These are phyloP conservation scores for Caradrina kadenii DNA, from an alignment of 2,888 invertebrate genomes.

Conservation along the genomic window DNA sequence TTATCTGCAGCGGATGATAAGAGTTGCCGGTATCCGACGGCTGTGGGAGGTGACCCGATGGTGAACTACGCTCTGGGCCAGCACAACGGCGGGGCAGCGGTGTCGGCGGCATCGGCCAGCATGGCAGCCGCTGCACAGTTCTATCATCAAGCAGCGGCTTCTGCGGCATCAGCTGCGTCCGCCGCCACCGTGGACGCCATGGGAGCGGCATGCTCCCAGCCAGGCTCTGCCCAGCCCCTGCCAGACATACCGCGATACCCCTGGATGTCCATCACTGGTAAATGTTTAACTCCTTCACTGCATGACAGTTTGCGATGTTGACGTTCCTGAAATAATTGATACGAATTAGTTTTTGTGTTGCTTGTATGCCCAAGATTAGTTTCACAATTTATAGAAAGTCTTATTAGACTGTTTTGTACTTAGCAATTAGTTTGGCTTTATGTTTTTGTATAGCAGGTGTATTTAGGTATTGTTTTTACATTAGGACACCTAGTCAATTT, in stretches of 20 bases:
- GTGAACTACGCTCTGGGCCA: slow-evolving; percentile 95
- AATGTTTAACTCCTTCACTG: slow-evolving; percentile 87
- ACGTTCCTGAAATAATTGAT: slow-evolving; percentile 63
- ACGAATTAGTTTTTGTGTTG: slow-evolving; percentile 56
- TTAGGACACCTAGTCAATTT: slow-evolving; percentile 15
- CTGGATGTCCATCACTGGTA: slow-evolving; percentile 99
- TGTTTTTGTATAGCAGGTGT: slow-evolving; percentile 26
- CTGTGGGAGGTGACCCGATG: slow-evolving; percentile 93
- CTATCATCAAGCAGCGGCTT: slow-evolving; percentile 96
- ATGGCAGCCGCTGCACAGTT: slow-evolving; percentile 95
- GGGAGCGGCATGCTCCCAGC: slow-evolving; percentile 95
- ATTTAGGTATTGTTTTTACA: slow-evolving; percentile 19
- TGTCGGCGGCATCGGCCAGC: slow-evolving; percentile 92
- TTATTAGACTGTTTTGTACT: slow-evolving; percentile 29
- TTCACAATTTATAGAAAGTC: slow-evolving; percentile 24
- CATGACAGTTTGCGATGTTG: slow-evolving; percentile 73
- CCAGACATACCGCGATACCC: slow-evolving; percentile 98
- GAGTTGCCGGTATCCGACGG: slow-evolving; percentile 95
- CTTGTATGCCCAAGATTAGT: slow-evolving; percentile 46
- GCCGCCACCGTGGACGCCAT: slow-evolving; percentile 95
- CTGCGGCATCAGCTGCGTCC: slow-evolving; percentile 94
- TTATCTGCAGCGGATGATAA: slow-evolving; percentile 93
- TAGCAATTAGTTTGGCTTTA: slow-evolving; percentile 43
- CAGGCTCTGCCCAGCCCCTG: slow-evolving; percentile 95
- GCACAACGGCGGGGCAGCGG: slow-evolving; percentile 93